These are phyloP conservation scores for Solenopsis invicta DNA, from an alignment of 1,140 invertebrate species.

Conservation along the genomic window DNA sequence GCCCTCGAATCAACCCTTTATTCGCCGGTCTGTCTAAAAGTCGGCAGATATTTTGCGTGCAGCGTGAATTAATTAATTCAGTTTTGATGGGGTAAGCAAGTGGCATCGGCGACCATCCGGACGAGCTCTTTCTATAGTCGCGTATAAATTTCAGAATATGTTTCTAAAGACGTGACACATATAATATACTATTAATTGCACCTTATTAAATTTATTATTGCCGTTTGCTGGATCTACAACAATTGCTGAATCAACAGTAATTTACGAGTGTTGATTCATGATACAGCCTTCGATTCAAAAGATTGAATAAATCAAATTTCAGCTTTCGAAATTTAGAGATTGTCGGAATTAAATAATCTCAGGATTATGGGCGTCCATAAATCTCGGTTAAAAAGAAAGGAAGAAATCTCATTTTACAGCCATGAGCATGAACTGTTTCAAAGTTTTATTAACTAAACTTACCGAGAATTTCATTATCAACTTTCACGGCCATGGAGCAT, in stretches of 20 bases:
- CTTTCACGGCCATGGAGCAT: not conserved
- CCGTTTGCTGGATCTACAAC: not conserved
- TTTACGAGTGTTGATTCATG: not conserved
- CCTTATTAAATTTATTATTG: not conserved
- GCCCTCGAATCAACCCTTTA: conserved; percentile 51
- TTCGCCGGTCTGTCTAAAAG: conserved; percentile 36
- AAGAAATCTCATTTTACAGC: not conserved
- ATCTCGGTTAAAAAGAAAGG: not conserved
- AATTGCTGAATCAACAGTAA: not conserved
- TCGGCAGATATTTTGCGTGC: not conserved
- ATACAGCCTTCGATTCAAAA: not conserved
- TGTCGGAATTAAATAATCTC: not conserved
- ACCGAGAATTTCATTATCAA: not conserved
- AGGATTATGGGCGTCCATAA: not conserved
- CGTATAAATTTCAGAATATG: not conserved
- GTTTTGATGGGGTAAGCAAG: not conserved
- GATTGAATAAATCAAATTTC: not conserved
- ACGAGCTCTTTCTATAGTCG: not conserved
- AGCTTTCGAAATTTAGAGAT: not conserved
- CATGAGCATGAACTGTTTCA: not conserved
- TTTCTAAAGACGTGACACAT: not conserved
- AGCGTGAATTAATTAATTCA: conserved; percentile 32
- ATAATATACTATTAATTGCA: not conserved
- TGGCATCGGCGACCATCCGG: not conserved
- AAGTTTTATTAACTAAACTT: conserved; percentile 1